Base-by-base conservation (phyloP, 2,113 vertebrate species). In the Ellobius talpinus region DNA sequence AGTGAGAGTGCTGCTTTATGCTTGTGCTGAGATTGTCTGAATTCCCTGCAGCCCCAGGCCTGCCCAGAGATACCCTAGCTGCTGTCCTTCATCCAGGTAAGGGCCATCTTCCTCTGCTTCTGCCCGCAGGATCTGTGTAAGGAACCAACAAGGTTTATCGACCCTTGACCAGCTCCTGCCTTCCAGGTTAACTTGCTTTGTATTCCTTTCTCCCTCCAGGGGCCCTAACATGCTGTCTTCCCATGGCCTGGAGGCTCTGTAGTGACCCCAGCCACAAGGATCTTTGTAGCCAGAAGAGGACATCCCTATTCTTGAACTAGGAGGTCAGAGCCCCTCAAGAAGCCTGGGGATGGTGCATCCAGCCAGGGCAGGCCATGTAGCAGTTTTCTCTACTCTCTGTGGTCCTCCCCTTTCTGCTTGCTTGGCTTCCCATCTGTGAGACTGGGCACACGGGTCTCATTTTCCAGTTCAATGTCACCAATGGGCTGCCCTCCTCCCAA, bases 151-250 rank as follows among this genome's bases (percentile, higher is more conserved):
- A 24, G 12, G 42, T 39, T 29, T n/a, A 23, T 45, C 65, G 42
- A 16, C 1, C 55, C n/a, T 47, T 55, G 2, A 9, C 52, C 8
- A 14, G 21, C 63, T 31, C 31, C 70, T 31, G 4, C 36, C 76
- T 39, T 96, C 52, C 39, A 23, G 76, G 61, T 90, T 87, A 84
- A 93, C 77, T 39, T 17, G 5, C 55, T 65, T 74, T 92, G 24
- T 82, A 11, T 84, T 93, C 87, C 85, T 94, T 58, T 95, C 58
- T 97, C 63, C 66, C 63, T 61, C 76, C 91, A 96, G 96, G 79
- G 74, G 63, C 50, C 92, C 77, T 93, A n/a, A 68, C 78, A 0
- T 96, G 95, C 88, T 96, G 94, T 89, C 86, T 95, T 96, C 95
- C 96, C 26, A 70, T 92, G 84, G 33, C 94, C 95, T 86, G 84